A percentile compares a stretch with the other conserved stretches of the same genome.
These are phyloP conservation scores for Drosophila lutescens DNA, from an alignment of 2,888 invertebrate species.

Conservation along the genomic window DNA sequence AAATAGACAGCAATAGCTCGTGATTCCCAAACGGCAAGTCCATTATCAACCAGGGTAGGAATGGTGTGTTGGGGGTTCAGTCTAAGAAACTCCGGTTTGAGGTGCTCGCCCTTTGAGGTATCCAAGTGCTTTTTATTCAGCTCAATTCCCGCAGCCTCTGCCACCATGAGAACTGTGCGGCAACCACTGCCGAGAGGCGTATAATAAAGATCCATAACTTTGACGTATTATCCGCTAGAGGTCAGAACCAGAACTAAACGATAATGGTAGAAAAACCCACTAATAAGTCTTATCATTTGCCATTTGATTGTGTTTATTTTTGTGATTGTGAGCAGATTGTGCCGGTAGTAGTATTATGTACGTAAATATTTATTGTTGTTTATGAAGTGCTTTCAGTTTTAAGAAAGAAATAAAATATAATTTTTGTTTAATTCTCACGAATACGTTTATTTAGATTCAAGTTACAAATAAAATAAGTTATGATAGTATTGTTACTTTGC, in stretches of 20 bases:
- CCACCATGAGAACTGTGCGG: conserved; percentile 87
- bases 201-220: conserved; percentile 87
- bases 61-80: conserved; percentile 86
- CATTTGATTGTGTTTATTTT: background rate
- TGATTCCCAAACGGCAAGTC: no score
- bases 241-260: background rate
- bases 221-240: background rate
- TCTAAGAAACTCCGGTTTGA: conserved; percentile 88
- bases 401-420: no score
- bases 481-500: background rate
- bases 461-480: background rate
- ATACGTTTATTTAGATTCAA: background rate
- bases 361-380: no score
- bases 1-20: no score
- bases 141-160: conserved; percentile 88
- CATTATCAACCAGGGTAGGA: no score
- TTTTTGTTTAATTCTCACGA: no score
- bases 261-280: background rate
- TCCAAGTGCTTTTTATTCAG: conserved; percentile 86
- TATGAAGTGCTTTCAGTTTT: no score
- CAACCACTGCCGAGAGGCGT: conserved; percentile 87
- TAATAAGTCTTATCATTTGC: conserved; percentile 4
- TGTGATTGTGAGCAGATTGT: background rate
- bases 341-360: no score
- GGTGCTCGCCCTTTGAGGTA: conserved; percentile 85